Evolutionary conservation across 2,113 vertebrate genomes (phyloP).

Genomic region (Anseranas semipalmata): DNA sequence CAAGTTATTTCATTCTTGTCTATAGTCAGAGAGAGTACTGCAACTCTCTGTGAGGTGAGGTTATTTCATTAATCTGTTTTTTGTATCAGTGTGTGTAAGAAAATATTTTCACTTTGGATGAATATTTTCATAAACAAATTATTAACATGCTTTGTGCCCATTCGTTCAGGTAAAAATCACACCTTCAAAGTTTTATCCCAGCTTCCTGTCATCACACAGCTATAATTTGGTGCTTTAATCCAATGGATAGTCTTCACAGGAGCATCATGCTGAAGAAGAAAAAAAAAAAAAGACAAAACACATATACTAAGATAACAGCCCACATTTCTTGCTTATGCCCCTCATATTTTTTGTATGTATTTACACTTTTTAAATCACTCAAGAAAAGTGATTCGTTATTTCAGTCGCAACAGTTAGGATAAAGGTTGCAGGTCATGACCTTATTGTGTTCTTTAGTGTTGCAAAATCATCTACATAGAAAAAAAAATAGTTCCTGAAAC

Average conservation of each 20-base stretch:
- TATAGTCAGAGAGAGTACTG: not conserved
- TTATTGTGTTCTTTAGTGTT: not conserved
- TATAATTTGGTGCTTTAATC: slow-evolving; percentile 99
- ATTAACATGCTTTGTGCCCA: not conserved
- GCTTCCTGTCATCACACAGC: slow-evolving; percentile 96
- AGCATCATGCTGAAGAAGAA: slow-evolving; percentile 87
- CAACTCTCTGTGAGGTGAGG: not conserved
- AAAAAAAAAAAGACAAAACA: not conserved
- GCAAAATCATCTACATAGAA: not conserved
- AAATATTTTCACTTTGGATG: not conserved
- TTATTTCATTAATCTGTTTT: not conserved
- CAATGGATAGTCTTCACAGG: slow-evolving; percentile 96
- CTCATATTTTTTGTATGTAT: not conserved
- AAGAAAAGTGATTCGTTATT: not conserved
- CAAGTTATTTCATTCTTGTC: not conserved
- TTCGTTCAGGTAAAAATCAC: not conserved
- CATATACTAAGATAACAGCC: not conserved
- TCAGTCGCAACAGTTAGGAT: not conserved
- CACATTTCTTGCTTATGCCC: not conserved
- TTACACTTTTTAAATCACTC: not conserved
- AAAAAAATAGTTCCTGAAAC: not conserved
- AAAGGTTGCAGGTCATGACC: not conserved
- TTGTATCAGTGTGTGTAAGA: no score
- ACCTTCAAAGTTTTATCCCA: slow-evolving; percentile 99
- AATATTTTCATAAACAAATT: not conserved